Conservation (phyloP, 2,797 vertebrate genomes). For the Hyperoplus lanceolatus region DNA sequence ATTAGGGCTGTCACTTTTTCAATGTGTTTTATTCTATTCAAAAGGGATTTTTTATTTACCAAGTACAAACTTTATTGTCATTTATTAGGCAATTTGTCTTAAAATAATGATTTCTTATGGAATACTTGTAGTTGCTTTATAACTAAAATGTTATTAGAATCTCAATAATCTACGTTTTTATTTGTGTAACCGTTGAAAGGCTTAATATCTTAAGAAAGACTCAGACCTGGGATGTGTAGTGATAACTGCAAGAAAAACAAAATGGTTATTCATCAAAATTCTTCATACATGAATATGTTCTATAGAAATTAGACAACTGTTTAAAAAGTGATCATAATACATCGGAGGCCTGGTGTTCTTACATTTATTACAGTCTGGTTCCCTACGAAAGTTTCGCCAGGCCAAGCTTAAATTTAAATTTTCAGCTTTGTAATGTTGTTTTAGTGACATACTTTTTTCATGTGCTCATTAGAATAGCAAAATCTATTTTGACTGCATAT, state of each 20-base stretch:
- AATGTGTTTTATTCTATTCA: too few species aligned
- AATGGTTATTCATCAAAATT: neutral
- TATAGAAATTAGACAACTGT: neutral
- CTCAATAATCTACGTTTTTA: too few species aligned
- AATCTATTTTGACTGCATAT: neutral
- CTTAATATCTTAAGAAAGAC: too few species aligned
- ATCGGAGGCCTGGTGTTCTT: neutral
- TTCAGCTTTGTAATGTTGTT: neutral
- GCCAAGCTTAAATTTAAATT: neutral
- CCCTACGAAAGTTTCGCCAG: neutral
- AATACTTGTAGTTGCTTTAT: neutral
- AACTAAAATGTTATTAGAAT: neutral
- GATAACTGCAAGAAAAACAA: neutral
- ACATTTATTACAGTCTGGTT: neutral
- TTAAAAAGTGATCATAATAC: neutral
- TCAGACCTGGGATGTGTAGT: neutral
- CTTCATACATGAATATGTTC: neutral
- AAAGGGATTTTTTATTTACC: too few species aligned
- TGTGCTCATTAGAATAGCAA: neutral
- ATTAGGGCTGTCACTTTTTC: too few species aligned
- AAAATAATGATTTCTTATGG: neutral
- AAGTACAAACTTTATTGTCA: too few species aligned
- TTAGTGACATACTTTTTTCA: neutral
- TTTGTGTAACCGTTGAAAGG: too few species aligned
- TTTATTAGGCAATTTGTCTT: too few species aligned